Evolutionary conservation across 2,113 vertebrate genomes (phyloP).

Genomic region (Oncorhynchus masou): DNA sequence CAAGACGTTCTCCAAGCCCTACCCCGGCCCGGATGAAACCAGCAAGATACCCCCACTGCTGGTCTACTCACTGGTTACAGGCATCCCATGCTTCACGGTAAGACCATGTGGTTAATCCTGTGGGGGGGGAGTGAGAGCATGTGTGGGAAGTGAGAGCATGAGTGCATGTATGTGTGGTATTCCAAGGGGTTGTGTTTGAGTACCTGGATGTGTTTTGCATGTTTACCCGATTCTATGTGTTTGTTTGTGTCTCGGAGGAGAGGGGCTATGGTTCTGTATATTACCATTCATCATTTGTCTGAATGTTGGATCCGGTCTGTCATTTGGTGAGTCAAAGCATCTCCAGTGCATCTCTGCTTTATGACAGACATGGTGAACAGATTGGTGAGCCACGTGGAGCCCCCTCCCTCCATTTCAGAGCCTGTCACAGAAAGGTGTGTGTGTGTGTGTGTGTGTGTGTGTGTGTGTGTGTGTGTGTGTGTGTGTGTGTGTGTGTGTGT

Average conservation of each 20-base stretch:
- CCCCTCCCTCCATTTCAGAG: slow-evolving; percentile 19
- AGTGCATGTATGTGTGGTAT: neutral
- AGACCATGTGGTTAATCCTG: slow-evolving; percentile 38
- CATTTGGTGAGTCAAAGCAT: slow-evolving; percentile 20
- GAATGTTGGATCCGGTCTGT: slow-evolving; percentile 11
- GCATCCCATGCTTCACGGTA: slow-evolving; percentile 84
- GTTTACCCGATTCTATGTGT: neutral
- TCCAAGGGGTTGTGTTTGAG: neutral
- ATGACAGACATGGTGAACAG: slow-evolving; percentile 43
- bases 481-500: slow-evolving; percentile 5
- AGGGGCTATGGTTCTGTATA: neutral
- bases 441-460: slow-evolving; percentile 6
- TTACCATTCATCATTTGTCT: slow-evolving; percentile 5
- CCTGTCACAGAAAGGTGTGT: slow-evolving; percentile 18
- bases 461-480: slow-evolving; percentile 3
- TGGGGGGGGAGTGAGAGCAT: neutral
- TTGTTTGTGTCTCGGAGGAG: neutral
- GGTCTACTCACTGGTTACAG: slow-evolving; percentile 83
- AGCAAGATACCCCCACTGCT: slow-evolving; percentile 84
- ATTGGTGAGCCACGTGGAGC: slow-evolving; percentile 46
- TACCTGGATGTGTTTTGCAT: neutral
- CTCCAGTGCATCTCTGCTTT: slow-evolving; percentile 14
- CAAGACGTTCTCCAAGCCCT: slow-evolving; percentile 84
- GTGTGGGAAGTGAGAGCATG: neutral
- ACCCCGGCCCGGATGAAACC: slow-evolving; percentile 82